Evolutionary conservation across 2,888 invertebrate species (phyloP), one percentile per base, ranked within the genome.

Genomic region (Ptychoptera contaminata): DNA sequence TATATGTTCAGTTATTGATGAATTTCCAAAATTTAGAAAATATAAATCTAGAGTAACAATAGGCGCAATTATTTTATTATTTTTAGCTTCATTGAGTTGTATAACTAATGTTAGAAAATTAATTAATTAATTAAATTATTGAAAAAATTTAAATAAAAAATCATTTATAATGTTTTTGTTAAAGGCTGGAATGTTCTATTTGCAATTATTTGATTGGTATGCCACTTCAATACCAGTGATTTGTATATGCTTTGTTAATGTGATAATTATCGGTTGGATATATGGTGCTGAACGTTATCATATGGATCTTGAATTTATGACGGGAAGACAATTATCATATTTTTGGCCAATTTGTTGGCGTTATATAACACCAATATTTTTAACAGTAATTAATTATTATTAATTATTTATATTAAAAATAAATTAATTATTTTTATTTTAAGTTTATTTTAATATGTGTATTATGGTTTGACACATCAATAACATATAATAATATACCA

Each of bases 131-230:
- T 42, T 37, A 15, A 16, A 37, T 35, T 40, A 37, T 39, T 47
- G 23, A 23, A 7, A 23, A 23, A 23, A 23, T 23, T 23, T 5
- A 5, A 23, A 5, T 23, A 23, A 23, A 5, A 5, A 23, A 23
- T 23, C 3, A 29, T 45, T 47, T 45, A 43, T 51, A n/a, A n/a
- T n/a, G n/a, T n/a, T n/a, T n/a, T n/a, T n/a, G n/a, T n/a, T n/a
- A n/a, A 57, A 86, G 84, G 88, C 82, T 37, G 92, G 92, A 42
- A 82, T 92, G 67, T 92, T 82, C 59, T 74, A 88, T 47, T 70
- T 92, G 42, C 78, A 82, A 55, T 67, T 93, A 23, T 73, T 92
- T 50, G 90, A 93, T 57, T 77, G 83, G 67, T 92, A 91, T 60
- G 81, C 87, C 6, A 87, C 88, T 8, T 82, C 88, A 16, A 80